phyloP scores from a whole-genome alignment of 2,888 invertebrate species.

The Drosophila prostipennis region DNA sequence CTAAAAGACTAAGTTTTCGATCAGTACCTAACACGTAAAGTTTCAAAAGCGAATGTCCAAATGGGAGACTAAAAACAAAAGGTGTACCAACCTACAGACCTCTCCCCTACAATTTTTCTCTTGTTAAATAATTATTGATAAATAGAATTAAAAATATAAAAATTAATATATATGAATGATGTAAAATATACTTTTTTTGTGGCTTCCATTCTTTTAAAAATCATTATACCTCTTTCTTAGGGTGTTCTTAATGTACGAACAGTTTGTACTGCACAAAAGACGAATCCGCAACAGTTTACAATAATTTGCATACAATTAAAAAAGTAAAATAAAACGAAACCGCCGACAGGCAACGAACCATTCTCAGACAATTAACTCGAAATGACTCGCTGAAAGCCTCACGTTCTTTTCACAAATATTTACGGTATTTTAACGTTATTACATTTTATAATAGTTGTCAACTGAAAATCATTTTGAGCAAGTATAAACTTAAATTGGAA shows the following conservation, averaged over 20 bases:
- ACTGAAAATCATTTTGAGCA: background rate
- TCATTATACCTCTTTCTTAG: conserved; percentile 2
- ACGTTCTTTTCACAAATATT: conserved; percentile 4
- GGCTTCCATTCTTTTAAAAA: background rate
- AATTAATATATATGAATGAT: no score
- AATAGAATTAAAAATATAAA: no score
- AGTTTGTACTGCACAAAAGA: conserved; percentile 20
- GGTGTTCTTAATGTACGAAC: conserved; percentile 10
- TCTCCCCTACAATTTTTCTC: no score
- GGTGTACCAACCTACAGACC: no score
- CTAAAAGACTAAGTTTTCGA: no score
- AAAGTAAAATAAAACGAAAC: conserved; percentile 38
- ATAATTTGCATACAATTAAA: conserved; percentile 64
- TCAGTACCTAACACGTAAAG: no score
- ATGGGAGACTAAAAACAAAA: no score
- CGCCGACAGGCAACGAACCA: conserved; percentile 39
- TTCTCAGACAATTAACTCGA: conserved; percentile 59
- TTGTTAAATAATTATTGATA: no score
- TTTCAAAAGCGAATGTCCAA: no score
- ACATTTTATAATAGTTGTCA: conserved; percentile 4
- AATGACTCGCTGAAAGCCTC: conserved; percentile 49
- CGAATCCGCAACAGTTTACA: conserved; percentile 63
- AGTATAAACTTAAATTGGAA: conserved; percentile 21
- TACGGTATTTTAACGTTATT: background rate
- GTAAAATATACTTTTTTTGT: no score